These are phyloP conservation scores for Drosophila austrosaltans DNA, from an alignment of 2,888 invertebrate species.

Conservation along the genomic window DNA sequence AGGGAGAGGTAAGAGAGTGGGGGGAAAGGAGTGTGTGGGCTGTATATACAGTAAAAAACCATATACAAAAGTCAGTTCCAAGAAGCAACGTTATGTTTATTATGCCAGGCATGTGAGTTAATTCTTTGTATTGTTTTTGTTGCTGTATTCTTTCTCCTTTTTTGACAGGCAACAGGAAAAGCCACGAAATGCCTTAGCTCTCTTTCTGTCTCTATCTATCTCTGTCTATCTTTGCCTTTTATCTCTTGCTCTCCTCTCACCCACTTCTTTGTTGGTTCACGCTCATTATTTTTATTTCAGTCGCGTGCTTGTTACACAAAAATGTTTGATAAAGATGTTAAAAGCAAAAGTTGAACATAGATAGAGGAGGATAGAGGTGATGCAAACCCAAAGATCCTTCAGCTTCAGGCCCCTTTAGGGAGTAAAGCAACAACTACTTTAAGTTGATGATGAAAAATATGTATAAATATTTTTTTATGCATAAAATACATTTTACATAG, in stretches of 20 bases:
- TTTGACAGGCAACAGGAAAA: conserved; percentile 40
- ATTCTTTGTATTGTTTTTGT: conserved; percentile 58
- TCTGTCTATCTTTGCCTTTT: neutral
- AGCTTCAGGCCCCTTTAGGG: neutral
- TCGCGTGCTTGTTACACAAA: conserved; percentile 65
- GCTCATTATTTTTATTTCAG: conserved; percentile 68
- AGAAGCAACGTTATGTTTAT: conserved; percentile 65
- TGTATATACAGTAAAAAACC: neutral
- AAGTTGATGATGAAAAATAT: neutral
- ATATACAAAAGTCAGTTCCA: conserved; percentile 18
- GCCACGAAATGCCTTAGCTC: conserved; percentile 10
- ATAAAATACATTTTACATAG: neutral
- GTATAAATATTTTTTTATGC: too few relatives aligned
- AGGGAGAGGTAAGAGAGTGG: neutral
- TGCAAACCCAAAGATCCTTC: neutral
- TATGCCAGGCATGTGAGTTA: conserved; percentile 75
- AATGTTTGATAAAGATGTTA: conserved; percentile 54
- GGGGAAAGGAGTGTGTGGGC: neutral
- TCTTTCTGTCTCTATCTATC: neutral
- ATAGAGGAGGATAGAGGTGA: neutral
- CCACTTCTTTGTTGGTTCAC: conserved; percentile 3
- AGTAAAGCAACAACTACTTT: neutral
- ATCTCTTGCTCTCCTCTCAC: conserved; percentile 4
- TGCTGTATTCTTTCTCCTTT: conserved; percentile 27
- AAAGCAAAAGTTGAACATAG: conserved; percentile 20